Evolutionary conservation across 2,888 invertebrate genomes (phyloP).

Genomic region (Oxycera nigricornis): DNA sequence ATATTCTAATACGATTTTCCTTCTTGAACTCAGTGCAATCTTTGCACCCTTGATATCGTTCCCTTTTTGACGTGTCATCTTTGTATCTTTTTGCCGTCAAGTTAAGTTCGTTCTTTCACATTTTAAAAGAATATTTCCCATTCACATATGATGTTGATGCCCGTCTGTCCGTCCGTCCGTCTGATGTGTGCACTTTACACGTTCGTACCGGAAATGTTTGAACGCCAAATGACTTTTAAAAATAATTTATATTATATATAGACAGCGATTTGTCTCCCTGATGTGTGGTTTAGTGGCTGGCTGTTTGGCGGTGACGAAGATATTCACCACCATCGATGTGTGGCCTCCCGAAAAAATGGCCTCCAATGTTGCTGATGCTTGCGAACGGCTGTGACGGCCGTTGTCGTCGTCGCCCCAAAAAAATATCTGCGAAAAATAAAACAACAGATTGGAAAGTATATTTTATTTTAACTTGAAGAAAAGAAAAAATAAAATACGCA

Average conservation of each 20-base stretch:
- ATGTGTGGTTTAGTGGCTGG: not conserved
- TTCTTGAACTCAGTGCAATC: too few species aligned
- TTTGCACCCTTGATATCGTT: too few species aligned
- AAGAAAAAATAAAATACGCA: not conserved
- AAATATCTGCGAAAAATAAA: not conserved
- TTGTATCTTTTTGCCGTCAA: too few species aligned
- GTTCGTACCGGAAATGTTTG: conserved; percentile 24
- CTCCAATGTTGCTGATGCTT: not conserved
- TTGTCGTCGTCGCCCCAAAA: not conserved
- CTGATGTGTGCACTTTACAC: conserved; percentile 25
- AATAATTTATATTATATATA: conserved; percentile 11
- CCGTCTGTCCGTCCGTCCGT: not conserved
- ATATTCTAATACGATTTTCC: too few species aligned
- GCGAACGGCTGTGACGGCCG: not conserved
- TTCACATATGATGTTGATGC: not conserved
- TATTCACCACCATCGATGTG: not conserved
- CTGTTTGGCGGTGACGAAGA: not conserved
- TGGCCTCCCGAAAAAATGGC: too few species aligned
- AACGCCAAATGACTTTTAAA: conserved; percentile 20
- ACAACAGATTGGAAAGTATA: too few species aligned
- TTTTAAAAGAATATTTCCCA: not conserved
- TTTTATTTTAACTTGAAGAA: too few species aligned
- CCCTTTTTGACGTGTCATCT: too few species aligned
- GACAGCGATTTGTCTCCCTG: not conserved
- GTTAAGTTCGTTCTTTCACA: too few species aligned